Conservation (phyloP, 1,140 invertebrate genomes). For the Heliconius congener region DNA sequence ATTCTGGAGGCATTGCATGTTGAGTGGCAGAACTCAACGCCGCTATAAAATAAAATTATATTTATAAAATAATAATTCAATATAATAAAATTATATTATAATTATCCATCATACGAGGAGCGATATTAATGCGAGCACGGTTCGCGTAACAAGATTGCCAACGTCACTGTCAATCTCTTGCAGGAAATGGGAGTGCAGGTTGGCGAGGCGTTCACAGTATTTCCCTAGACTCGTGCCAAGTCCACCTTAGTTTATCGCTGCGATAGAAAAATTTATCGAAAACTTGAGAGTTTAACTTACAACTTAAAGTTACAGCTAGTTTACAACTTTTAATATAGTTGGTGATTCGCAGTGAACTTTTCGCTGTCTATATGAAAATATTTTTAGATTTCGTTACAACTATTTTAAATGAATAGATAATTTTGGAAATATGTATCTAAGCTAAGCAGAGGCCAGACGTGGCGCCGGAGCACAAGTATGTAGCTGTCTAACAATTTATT, state of each 20-base stretch:
- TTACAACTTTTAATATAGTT: background rate
- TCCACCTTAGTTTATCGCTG: slow-evolving; percentile 29
- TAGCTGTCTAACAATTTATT: too few species aligned
- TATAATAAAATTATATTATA: background rate
- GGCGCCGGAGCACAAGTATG: too few species aligned
- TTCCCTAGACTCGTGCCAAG: slow-evolving; percentile 30
- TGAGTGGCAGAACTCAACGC: too few species aligned
- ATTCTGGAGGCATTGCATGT: too few species aligned
- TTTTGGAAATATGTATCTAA: too few species aligned
- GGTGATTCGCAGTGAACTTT: background rate
- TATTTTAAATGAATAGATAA: background rate
- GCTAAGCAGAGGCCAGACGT: too few species aligned
- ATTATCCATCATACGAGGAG: background rate
- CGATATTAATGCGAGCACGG: background rate
- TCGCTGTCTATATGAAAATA: background rate
- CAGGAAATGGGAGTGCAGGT: slow-evolving; percentile 46
- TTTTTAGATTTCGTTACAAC: background rate
- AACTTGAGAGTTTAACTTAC: slow-evolving; percentile 24
- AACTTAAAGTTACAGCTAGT: background rate
- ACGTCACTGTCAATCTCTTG: slow-evolving; percentile 40
- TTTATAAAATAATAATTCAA: too few species aligned
- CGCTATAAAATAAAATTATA: too few species aligned
- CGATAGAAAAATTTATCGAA: slow-evolving; percentile 27
- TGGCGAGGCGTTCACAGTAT: slow-evolving; percentile 21
- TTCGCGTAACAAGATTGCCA: slow-evolving; percentile 27